Percentiles rank a stretch among this genome's conserved stretches.
These are phyloP conservation scores for Embidobia sp. DNA, from an alignment of 2,888 invertebrate genomes.

Conservation along the genomic window DNA sequence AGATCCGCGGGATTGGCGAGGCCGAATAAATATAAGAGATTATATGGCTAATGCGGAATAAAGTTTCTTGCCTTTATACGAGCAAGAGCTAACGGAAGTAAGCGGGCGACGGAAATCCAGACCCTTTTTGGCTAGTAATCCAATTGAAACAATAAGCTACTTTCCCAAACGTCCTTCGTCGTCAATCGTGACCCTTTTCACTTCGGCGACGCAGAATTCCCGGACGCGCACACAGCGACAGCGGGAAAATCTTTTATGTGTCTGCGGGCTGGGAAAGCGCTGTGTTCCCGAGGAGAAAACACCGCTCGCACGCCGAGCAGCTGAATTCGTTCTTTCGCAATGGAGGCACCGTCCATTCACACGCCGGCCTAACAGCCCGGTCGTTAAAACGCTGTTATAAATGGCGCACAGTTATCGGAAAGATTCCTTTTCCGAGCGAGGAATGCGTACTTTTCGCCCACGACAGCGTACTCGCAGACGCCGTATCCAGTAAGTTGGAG, in stretches of 20 bases:
- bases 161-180: conserved; percentile 9
- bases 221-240: neutral
- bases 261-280: conserved; percentile 3
- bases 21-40: conserved; percentile 6
- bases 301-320: conserved; percentile 1
- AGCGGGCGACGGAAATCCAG: neutral
- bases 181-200: conserved; percentile 16
- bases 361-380: conserved; percentile 28
- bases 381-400: conserved; percentile 62
- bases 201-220: neutral
- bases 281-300: conserved; percentile 10
- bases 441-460: conserved; percentile 47
- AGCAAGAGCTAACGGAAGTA: too few relatives aligned
- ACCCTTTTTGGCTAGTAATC: neutral
- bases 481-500: conserved; percentile 44
- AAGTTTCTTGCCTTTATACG: too few relatives aligned
- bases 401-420: conserved; percentile 63
- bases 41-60: too few relatives aligned
- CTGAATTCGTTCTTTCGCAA: conserved; percentile 31
- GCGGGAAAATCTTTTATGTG: conserved; percentile 17
- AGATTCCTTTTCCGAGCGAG: conserved; percentile 52
- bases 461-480: conserved; percentile 43
- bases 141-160: conserved; percentile 8
- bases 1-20: neutral
- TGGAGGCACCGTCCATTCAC: conserved; percentile 38